Percentiles rank a stretch among this genome's conserved stretches.
Evolutionary conservation across 2,888 invertebrate genomes (phyloP).

Genomic region (Eustalomyia histrio): DNA sequence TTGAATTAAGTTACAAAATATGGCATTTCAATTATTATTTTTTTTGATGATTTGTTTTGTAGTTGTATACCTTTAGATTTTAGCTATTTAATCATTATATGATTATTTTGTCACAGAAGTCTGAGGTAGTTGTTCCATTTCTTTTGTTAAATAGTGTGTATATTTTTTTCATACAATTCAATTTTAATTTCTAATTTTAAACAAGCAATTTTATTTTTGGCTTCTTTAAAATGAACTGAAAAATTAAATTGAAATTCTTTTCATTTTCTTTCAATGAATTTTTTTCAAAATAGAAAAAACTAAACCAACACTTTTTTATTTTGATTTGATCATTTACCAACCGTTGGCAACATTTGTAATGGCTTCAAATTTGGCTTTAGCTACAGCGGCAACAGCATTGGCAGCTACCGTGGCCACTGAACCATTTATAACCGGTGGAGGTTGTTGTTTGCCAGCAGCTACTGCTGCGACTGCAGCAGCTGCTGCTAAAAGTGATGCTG

Average conservation of each 20-base stretch:
- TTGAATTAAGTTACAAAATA: constrained; percentile 9
- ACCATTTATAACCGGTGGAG: constrained; percentile 63
- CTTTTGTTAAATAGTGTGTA: constrained; percentile 15
- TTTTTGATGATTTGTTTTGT: constrained; percentile 8
- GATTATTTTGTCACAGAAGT: constrained; percentile 74
- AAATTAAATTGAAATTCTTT: constrained; percentile 13
- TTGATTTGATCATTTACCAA: constrained; percentile 72
- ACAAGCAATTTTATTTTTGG: neutral
- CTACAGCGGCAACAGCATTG: constrained; percentile 69
- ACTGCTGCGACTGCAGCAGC: constrained; percentile 73
- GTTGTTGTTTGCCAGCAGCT: constrained; percentile 70
- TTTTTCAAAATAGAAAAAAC: constrained; percentile 23
- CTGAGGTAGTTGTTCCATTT: constrained; percentile 74
- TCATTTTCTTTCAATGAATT: constrained; percentile 21
- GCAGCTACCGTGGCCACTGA: constrained; percentile 63
- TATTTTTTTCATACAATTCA: constrained; percentile 22
- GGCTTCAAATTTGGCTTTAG: constrained; percentile 77
- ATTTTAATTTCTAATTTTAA: constrained; percentile 30
- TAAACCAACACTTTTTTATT: neutral
- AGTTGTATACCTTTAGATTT: constrained; percentile 54
- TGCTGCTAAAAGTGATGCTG: constrained; percentile 72
- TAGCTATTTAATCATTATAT: constrained; percentile 72
- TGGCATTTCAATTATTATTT: constrained; percentile 11
- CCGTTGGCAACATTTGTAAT: constrained; percentile 73
- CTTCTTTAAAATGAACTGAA: constrained; percentile 1